These are phyloP conservation scores for Anser cygnoides DNA, from an alignment of 2,113 vertebrate genomes.

Conservation along the genomic window DNA sequence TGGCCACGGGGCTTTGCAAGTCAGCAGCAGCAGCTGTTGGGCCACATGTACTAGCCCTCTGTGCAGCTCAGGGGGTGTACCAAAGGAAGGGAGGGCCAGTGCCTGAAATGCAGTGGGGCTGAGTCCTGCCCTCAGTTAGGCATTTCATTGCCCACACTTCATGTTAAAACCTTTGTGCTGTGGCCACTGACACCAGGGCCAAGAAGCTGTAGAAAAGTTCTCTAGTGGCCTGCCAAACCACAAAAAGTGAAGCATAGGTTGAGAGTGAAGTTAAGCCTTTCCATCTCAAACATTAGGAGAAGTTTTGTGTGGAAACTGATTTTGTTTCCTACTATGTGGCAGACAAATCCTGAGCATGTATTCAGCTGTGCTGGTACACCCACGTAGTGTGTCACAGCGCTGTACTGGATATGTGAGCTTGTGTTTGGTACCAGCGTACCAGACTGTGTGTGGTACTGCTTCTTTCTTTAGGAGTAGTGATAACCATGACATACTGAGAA, in stretches of 20 bases:
- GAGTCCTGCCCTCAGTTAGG: neutral
- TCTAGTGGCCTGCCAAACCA: neutral
- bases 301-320: accelerated
- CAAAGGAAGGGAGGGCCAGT: neutral
- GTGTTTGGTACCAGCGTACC: neutral
- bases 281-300: neutral
- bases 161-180: neutral
- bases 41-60: neutral
- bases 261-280: neutral
- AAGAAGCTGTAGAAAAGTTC: neutral
- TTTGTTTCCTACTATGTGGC: neutral
- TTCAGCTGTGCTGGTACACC: neutral
- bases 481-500: accelerated
- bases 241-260: neutral
- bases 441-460: neutral
- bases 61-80: neutral
- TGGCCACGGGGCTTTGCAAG: accelerated
- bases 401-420: neutral
- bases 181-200: neutral
- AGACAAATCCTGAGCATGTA: neutral
- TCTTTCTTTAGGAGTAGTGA: neutral
- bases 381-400: accelerated
- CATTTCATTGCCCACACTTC: neutral
- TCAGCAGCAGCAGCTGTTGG: accelerated
- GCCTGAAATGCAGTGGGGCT: neutral